These are phyloP conservation scores for Gavia stellata DNA, from an alignment of 2,113 vertebrate genomes.

Conservation along the genomic window DNA sequence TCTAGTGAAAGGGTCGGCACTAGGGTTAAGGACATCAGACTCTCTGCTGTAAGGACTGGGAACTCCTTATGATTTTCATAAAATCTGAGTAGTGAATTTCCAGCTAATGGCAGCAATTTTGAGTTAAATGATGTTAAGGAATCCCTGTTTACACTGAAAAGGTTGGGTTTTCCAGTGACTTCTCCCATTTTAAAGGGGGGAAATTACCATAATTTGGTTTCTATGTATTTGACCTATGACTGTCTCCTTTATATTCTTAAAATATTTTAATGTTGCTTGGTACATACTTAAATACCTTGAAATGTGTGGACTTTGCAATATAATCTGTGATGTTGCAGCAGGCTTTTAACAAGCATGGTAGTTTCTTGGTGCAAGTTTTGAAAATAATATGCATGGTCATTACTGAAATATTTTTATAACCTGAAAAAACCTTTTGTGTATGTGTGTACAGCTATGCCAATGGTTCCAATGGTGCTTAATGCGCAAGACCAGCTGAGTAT, in stretches of 20 bases:
- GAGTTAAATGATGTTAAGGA: background rate
- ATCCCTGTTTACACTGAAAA: background rate
- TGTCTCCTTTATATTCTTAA: background rate
- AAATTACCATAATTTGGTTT: background rate
- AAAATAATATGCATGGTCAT: background rate
- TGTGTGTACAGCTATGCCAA: background rate
- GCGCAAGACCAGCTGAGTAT: background rate
- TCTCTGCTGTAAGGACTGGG: background rate
- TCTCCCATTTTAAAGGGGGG: background rate
- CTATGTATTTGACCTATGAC: background rate
- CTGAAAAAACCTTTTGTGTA: background rate
- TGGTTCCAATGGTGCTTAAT: background rate
- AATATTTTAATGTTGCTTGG: background rate
- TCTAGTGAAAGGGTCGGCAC: background rate
- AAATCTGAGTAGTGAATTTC: background rate
- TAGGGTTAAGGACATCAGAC: background rate
- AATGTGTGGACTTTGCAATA: background rate
- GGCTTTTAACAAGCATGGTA: background rate
- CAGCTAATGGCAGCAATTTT: background rate
- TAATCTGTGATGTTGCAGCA: background rate
- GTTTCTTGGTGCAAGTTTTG: background rate
- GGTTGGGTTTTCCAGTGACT: background rate
- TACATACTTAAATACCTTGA: background rate
- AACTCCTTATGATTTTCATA: background rate
- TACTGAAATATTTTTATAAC: background rate